phyloP scores from a whole-genome alignment of 1,140 invertebrate species.

The Musca vetustissima region DNA sequence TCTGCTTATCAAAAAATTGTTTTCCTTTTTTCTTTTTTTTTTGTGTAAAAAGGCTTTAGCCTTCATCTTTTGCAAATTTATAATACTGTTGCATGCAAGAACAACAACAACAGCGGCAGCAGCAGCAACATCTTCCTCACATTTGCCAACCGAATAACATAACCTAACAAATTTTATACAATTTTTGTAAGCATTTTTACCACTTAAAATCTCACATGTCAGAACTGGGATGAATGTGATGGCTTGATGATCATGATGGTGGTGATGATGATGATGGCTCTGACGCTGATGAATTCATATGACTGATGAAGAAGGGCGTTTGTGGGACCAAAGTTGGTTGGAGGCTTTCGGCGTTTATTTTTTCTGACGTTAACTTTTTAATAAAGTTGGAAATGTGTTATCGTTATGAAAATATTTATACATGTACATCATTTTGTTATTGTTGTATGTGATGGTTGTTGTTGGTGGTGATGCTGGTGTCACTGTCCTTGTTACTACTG shows the following conservation, averaged over 20 bases:
- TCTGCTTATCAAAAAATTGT: background rate
- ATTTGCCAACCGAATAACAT: too few relatives aligned
- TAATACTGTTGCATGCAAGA: background rate
- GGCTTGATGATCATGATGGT: too few relatives aligned
- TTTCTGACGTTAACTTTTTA: slow-evolving; percentile 22
- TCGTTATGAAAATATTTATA: slow-evolving; percentile 21
- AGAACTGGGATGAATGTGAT: too few relatives aligned
- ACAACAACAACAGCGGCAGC: background rate
- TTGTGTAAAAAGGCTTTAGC: slow-evolving; percentile 4
- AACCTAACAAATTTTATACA: slow-evolving; percentile 6
- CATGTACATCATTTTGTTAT: slow-evolving; percentile 6
- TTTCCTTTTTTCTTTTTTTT: too few relatives aligned
- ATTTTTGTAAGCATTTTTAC: background rate
- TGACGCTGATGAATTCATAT: too few relatives aligned
- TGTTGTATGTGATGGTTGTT: background rate
- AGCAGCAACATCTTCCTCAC: too few relatives aligned
- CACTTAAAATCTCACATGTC: background rate
- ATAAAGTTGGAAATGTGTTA: slow-evolving; percentile 21
- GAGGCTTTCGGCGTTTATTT: too few relatives aligned
- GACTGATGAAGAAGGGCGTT: too few relatives aligned
- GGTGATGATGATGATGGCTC: too few relatives aligned
- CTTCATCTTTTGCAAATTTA: slow-evolving; percentile 14
- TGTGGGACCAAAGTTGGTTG: too few relatives aligned
- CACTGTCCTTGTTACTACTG: background rate
- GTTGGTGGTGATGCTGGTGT: background rate